A percentile compares a stretch with the other conserved stretches of the same genome.
phyloP scores from a whole-genome alignment of 2,797 vertebrate genomes.

The Sciurus carolinensis region DNA sequence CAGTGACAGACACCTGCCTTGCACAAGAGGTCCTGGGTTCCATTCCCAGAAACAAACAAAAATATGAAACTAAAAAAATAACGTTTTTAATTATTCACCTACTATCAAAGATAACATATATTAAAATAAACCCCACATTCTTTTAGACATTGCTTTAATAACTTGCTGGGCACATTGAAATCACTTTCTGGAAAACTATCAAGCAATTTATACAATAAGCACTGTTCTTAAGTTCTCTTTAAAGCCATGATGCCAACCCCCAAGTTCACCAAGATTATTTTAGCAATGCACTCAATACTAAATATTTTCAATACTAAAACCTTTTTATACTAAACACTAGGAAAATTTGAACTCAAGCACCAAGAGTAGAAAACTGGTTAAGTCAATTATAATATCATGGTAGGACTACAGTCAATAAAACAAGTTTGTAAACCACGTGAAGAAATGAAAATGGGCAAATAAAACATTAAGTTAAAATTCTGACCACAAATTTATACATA shows the following conservation, averaged over 20 bases:
- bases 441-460: background rate
- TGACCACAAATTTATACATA: background rate
- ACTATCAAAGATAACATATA: background rate
- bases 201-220: background rate
- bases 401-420: background rate
- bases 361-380: background rate
- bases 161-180: background rate
- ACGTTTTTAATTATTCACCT: slow-evolving; percentile 24
- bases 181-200: slow-evolving; percentile 5
- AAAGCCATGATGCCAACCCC: background rate
- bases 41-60: background rate
- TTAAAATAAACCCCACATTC: background rate
- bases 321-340: background rate
- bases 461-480: background rate
- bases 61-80: background rate
- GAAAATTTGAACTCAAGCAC: background rate
- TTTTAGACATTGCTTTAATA: background rate
- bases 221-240: background rate
- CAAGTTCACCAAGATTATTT: background rate
- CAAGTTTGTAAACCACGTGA: background rate
- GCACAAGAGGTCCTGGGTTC: background rate
- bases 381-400: background rate
- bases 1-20: background rate
- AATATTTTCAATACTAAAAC: background rate
- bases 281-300: background rate